Evolutionary conservation across 2,113 vertebrate species (phyloP).

Genomic region (Macrotus californicus): DNA sequence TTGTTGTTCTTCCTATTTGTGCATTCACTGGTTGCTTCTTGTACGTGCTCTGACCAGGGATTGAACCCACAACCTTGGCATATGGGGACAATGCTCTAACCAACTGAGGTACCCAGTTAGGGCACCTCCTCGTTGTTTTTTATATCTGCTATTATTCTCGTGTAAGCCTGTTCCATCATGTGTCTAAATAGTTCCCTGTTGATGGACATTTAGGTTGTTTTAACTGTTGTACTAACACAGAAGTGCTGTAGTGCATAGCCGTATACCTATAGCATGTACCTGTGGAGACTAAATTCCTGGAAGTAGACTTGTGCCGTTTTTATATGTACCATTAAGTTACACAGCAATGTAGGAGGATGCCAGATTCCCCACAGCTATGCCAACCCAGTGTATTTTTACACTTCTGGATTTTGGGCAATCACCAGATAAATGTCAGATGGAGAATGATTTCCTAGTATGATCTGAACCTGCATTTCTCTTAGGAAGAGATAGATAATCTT

Average conservation of each 20-base stretch:
- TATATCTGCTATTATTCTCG: background rate
- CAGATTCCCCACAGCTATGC: background rate
- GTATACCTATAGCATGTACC: background rate
- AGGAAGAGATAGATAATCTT: background rate
- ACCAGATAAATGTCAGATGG: background rate
- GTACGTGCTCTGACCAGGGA: too few species aligned
- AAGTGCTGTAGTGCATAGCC: background rate
- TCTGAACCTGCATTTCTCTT: constrained; percentile 33
- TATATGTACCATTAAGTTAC: background rate
- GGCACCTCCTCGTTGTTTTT: background rate
- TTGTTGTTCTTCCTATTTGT: too few species aligned
- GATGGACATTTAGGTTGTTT: background rate
- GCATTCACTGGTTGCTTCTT: too few species aligned
- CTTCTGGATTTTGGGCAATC: constrained; percentile 1
- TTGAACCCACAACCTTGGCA: too few species aligned
- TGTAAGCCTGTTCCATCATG: background rate
- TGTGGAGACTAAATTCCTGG: background rate
- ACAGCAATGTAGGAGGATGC: background rate
- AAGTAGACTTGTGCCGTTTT: background rate
- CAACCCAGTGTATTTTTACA: constrained; percentile 35
- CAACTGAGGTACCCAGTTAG: too few species aligned
- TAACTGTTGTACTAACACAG: background rate
- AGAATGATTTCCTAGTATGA: background rate
- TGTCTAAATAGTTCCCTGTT: background rate
- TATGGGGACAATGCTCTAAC: too few species aligned